Conservation (phyloP, 1,140 invertebrate genomes). For the Aphelinus certus region DNA sequence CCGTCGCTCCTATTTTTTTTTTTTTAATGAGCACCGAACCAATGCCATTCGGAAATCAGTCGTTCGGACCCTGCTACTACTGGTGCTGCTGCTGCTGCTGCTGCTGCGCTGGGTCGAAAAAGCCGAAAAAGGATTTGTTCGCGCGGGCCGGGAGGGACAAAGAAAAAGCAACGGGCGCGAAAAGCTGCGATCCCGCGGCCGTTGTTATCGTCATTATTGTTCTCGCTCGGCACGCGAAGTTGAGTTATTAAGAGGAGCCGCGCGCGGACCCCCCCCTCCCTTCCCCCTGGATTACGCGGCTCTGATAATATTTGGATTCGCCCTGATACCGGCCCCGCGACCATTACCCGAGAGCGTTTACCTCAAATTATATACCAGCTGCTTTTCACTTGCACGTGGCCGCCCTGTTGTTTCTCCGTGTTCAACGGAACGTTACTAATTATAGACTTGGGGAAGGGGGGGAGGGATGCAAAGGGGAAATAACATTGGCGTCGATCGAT, state of each 20-base stretch:
- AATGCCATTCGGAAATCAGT: slow-evolving; percentile 43
- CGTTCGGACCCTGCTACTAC: background rate
- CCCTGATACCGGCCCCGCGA: background rate
- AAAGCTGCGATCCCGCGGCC: slow-evolving; percentile 27
- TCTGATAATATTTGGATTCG: slow-evolving; percentile 32
- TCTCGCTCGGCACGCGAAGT: slow-evolving; percentile 21
- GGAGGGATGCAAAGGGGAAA: too few relatives aligned
- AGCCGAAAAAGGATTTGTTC: slow-evolving; percentile 24
- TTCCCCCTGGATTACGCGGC: slow-evolving; percentile 9
- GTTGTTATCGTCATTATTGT: slow-evolving; percentile 13
- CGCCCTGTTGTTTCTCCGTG: too few relatives aligned
- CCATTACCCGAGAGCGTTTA: slow-evolving; percentile 8
- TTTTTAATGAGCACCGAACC: slow-evolving; percentile 41
- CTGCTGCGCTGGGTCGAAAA: background rate
- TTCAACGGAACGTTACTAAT: too few relatives aligned
- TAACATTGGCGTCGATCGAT: too few relatives aligned
- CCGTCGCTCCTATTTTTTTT: background rate
- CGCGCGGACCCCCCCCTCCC: background rate
- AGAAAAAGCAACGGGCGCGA: slow-evolving; percentile 20
- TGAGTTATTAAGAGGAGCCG: slow-evolving; percentile 33
- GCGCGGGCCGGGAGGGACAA: slow-evolving; percentile 6
- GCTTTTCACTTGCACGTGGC: too few relatives aligned
- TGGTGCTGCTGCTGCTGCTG: too few relatives aligned
- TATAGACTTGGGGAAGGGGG: too few relatives aligned
- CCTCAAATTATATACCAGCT: background rate